A percentile compares a stretch with the other conserved stretches of the same genome.
These are phyloP conservation scores for Glyphotaelius pellucidus DNA, from an alignment of 2,888 invertebrate genomes.

Conservation along the genomic window DNA sequence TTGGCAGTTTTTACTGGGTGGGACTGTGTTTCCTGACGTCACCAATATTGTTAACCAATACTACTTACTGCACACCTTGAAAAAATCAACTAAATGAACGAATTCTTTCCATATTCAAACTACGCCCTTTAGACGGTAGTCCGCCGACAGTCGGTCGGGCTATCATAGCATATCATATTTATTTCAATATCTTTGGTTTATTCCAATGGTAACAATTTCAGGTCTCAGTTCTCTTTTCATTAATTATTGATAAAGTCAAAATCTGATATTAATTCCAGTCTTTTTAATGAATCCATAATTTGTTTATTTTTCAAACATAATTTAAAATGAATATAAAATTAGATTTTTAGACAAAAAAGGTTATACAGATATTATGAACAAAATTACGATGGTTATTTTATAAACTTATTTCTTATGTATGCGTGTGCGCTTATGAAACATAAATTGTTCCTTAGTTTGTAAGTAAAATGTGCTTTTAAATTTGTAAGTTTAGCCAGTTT, in stretches of 20 bases:
- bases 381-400: constrained; percentile 26
- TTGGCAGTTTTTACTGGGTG: too few relatives aligned
- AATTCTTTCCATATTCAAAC: too few relatives aligned
- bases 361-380: constrained; percentile 9
- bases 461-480: constrained; percentile 44
- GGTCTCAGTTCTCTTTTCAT: neutral
- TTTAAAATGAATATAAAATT: neutral
- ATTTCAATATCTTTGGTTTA: too few relatives aligned
- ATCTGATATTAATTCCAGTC: neutral
- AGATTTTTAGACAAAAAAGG: constrained; percentile 17
- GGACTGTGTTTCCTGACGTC: too few relatives aligned
- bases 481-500: constrained; percentile 41
- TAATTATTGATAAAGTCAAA: neutral
- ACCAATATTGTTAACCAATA: too few relatives aligned
- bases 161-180: too few relatives aligned
- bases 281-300: neutral
- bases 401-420: constrained; percentile 42
- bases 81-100: too few relatives aligned
- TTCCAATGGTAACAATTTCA: neutral
- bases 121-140: too few relatives aligned
- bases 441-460: constrained; percentile 46
- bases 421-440: constrained; percentile 60
- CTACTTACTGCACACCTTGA: too few relatives aligned
- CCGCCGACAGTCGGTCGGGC: too few relatives aligned
- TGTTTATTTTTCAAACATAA: neutral